These are phyloP conservation scores for Halisarca cf. caerulea DNA, from an alignment of 37 sponge, comb jelly and placozoan species.

Conservation along the genomic window DNA sequence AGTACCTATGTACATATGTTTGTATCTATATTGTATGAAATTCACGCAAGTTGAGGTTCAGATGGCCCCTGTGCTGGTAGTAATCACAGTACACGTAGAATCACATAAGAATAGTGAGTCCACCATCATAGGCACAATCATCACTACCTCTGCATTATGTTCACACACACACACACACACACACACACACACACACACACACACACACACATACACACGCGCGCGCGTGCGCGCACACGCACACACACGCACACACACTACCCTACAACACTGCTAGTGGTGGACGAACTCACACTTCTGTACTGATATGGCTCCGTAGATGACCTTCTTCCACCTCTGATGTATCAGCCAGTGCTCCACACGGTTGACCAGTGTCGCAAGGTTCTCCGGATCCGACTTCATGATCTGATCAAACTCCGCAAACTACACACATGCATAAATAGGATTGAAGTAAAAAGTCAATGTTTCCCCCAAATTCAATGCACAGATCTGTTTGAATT, in stretches of 20 bases:
- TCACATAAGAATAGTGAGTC: not conserved
- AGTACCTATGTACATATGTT: too few relatives aligned
- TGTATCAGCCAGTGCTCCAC: conserved; percentile 81
- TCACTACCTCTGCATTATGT: conserved; percentile 20
- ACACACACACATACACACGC: not conserved
- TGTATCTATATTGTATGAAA: too few relatives aligned
- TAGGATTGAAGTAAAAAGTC: too few relatives aligned
- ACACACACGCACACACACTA: too few relatives aligned
- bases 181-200: not conserved
- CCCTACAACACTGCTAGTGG: too few relatives aligned
- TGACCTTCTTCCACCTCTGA: conserved; percentile 88
- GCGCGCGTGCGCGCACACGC: too few relatives aligned
- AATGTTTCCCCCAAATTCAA: not conserved
- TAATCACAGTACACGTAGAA: conserved; percentile 14
- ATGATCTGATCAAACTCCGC: conserved; percentile 97
- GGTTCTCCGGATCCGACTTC: conserved; percentile 79
- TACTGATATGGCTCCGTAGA: conserved; percentile 86
- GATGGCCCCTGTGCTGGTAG: conserved; percentile 10
- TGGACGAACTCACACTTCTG: conserved; percentile 78
- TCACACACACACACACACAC: too few relatives aligned
- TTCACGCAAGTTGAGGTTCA: not conserved
- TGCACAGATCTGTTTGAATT: not conserved
- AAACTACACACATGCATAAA: conserved; percentile 67
- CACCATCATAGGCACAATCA: conserved; percentile 15
- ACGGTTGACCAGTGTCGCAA: conserved; percentile 53